Conservation (phyloP, 2,113 vertebrate species). For the Gymnobelideus leadbeateri region DNA sequence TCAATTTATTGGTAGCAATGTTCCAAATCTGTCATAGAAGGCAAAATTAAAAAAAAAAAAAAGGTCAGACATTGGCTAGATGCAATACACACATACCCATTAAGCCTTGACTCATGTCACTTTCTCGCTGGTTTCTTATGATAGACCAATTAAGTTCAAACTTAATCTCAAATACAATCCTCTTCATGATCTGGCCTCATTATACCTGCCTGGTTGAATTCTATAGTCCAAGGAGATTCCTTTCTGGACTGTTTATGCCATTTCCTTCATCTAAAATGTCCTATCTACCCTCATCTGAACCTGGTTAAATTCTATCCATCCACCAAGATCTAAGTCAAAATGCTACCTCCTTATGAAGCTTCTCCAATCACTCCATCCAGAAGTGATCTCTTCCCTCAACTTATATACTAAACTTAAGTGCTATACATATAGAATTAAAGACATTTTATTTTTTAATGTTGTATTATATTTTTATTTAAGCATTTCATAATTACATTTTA, state of each 20-base stretch:
- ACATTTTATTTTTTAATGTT: neutral
- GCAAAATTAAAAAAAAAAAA: conserved; percentile 42
- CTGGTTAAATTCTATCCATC: neutral
- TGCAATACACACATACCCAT: neutral
- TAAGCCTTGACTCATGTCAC: no score
- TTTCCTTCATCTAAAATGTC: neutral
- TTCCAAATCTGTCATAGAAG: conserved; percentile 93
- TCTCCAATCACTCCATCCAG: neutral
- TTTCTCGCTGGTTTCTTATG: neutral
- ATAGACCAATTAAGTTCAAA: neutral
- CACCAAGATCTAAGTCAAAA: neutral
- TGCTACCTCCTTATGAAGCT: neutral
- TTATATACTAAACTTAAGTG: neutral
- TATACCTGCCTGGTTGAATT: neutral
- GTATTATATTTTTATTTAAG: neutral
- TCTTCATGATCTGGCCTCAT: neutral
- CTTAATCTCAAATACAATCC: neutral
- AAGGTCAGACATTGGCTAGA: neutral
- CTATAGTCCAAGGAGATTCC: neutral
- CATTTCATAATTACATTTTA: neutral
- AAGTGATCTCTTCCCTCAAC: neutral
- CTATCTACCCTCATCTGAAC: neutral
- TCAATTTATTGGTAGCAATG: conserved; percentile 95
- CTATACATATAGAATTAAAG: neutral
- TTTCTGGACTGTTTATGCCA: neutral